A percentile compares a stretch with the other conserved stretches of the same genome.
phyloP scores from a whole-genome alignment of 2,888 invertebrate species.

The Drosophila buzzatii region DNA sequence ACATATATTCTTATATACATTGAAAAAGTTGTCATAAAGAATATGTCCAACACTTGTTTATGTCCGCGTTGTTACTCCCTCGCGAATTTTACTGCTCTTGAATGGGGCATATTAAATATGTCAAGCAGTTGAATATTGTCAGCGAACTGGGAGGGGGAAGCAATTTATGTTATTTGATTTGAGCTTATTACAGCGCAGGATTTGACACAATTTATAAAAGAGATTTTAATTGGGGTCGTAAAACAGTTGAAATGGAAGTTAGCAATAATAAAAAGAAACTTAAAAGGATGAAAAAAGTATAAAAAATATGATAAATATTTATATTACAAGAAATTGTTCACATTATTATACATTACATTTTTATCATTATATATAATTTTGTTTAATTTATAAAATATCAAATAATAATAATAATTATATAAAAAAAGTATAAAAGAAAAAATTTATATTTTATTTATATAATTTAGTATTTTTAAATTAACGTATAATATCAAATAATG shows the following conservation, averaged over 20 bases:
- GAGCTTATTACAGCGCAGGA: neutral
- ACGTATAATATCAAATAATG: no score
- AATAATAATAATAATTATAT: no score
- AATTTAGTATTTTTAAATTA: no score
- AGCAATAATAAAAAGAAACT: neutral
- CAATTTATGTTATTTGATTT: neutral
- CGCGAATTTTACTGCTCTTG: slow-evolving; percentile 22
- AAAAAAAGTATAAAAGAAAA: no score
- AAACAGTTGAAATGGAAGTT: neutral
- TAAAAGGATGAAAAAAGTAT: no score
- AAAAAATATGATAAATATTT: neutral
- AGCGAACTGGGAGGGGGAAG: no score
- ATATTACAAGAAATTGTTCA: neutral
- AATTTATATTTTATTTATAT: no score
- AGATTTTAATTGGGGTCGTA: slow-evolving; percentile 1
- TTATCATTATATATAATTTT: no score
- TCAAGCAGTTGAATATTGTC: slow-evolving; percentile 10
- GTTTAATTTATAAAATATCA: no score
- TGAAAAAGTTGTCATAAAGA: slow-evolving; percentile 67
- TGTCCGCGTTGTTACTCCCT: slow-evolving; percentile 38
- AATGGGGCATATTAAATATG: slow-evolving; percentile 40
- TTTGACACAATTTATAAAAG: slow-evolving; percentile 1
- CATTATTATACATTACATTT: no score
- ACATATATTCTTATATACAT: neutral
- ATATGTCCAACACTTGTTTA: slow-evolving; percentile 74